Evolutionary conservation across 2,888 invertebrate genomes (phyloP).

Genomic region (Pollenia angustigena): DNA sequence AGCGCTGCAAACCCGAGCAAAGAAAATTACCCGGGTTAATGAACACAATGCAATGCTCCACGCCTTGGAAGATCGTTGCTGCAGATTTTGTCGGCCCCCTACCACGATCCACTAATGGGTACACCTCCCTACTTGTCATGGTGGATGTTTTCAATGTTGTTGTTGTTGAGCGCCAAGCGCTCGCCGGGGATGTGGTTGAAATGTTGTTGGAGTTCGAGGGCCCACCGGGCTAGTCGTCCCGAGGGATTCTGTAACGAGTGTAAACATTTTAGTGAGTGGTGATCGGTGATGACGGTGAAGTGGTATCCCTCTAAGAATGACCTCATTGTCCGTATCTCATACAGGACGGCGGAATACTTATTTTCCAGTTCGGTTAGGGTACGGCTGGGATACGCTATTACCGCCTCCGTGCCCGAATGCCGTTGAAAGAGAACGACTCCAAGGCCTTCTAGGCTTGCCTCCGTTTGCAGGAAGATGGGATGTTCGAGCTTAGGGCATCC

Average conservation of each 20-base stretch:
- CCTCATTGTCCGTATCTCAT: conserved; percentile 65
- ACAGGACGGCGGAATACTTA: conserved; percentile 66
- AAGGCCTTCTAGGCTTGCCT: conserved; percentile 45
- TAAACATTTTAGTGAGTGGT: conserved; percentile 68
- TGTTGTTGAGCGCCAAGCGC: neutral
- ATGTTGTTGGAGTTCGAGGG: conserved; percentile 61
- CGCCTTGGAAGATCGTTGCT: neutral
- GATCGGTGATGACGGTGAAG: conserved; percentile 70
- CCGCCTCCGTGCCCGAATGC: conserved; percentile 10
- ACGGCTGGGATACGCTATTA: conserved; percentile 59
- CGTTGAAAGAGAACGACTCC: conserved; percentile 58
- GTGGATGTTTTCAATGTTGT: neutral
- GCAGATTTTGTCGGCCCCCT: neutral
- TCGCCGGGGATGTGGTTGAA: neutral
- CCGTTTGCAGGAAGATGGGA: conserved; percentile 53
- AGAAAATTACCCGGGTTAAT: conserved; percentile 44
- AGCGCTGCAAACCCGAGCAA: conserved; percentile 55
- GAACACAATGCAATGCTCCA: conserved; percentile 3
- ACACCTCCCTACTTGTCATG: neutral
- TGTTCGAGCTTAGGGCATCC: conserved; percentile 36
- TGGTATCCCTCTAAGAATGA: conserved; percentile 52
- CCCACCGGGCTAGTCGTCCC: conserved; percentile 68
- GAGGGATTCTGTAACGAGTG: conserved; percentile 58
- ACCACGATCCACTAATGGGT: neutral
- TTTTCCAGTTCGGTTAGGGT: conserved; percentile 43